These are phyloP conservation scores for Hydropsyche betteni DNA, from an alignment of 2,888 invertebrate genomes.

Conservation along the genomic window DNA sequence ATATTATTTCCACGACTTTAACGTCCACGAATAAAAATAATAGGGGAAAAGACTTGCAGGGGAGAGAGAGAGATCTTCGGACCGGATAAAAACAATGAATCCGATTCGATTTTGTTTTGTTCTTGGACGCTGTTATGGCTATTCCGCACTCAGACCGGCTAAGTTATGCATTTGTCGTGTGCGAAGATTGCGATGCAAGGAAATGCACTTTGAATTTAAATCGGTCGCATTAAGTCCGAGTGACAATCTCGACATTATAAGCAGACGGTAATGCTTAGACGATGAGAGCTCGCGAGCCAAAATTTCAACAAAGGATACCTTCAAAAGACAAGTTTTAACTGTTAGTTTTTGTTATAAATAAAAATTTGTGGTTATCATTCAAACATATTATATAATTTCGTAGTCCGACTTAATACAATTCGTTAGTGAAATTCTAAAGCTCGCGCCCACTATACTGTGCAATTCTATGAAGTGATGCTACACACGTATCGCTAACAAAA, in stretches of 20 bases:
- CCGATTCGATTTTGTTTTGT: conserved; percentile 13
- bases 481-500: background rate
- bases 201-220: conserved; percentile 49
- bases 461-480: too few species aligned
- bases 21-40: background rate
- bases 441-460: background rate
- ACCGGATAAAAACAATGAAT: conserved; percentile 5
- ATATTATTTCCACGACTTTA: conserved; percentile 14
- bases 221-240: conserved; percentile 43
- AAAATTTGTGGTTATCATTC: too few species aligned
- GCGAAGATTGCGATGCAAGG: conserved; percentile 44
- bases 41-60: background rate
- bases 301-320: background rate
- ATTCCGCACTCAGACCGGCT: conserved; percentile 33
- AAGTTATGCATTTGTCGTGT: conserved; percentile 38
- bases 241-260: conserved; percentile 1
- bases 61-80: background rate
- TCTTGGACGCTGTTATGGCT: conserved; percentile 10
- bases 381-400: too few species aligned
- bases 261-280: conserved; percentile 26
- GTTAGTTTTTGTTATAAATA: too few species aligned
- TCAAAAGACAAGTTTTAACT: too few species aligned
- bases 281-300: background rate
- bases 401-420: too few species aligned
- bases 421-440: too few species aligned